Evolutionary conservation across 1,140 invertebrate genomes (phyloP).

Genomic region (Pogonus chalceus): DNA sequence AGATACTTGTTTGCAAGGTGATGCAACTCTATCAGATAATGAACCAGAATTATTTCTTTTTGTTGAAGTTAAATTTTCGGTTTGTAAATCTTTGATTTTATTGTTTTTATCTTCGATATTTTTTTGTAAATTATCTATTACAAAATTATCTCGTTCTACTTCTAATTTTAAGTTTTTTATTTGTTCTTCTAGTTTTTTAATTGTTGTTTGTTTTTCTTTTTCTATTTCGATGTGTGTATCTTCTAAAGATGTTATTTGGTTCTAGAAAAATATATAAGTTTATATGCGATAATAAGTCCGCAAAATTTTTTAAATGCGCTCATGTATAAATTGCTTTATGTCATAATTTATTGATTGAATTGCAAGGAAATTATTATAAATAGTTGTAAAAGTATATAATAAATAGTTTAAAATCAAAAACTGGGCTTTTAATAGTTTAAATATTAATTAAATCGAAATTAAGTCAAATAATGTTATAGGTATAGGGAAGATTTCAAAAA

Average conservation of each 20-base stretch:
- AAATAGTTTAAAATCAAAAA: no score
- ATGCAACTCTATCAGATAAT: no score
- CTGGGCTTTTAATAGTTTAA: no score
- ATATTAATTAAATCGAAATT: no score
- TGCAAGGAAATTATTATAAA: slow-evolving; percentile 22
- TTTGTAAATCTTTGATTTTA: slow-evolving; percentile 1
- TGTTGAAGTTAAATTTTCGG: slow-evolving; percentile 11
- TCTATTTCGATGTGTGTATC: slow-evolving; percentile 13
- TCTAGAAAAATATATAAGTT: no score
- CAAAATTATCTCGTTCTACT: slow-evolving; percentile 13
- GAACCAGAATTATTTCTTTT: no score
- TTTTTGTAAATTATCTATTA: slow-evolving; percentile 23
- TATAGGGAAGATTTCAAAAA: no score
- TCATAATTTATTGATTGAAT: slow-evolving; percentile 28
- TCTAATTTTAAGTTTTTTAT: slow-evolving; percentile 18
- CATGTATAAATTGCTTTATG: slow-evolving; percentile 14
- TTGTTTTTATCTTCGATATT: slow-evolving; percentile 8
- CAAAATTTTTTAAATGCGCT: background rate
- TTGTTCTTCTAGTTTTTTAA: slow-evolving; percentile 17
- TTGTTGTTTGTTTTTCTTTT: slow-evolving; percentile 16
- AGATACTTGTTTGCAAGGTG: slow-evolving; percentile 12
- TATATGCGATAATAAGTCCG: slow-evolving; percentile 12
- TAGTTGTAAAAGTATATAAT: slow-evolving; percentile 19
- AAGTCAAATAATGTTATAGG: no score
- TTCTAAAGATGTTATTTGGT: slow-evolving; percentile 11